Base-by-base conservation (phyloP, 2,797 vertebrate genomes). In the Syngnathus acus region DNA sequence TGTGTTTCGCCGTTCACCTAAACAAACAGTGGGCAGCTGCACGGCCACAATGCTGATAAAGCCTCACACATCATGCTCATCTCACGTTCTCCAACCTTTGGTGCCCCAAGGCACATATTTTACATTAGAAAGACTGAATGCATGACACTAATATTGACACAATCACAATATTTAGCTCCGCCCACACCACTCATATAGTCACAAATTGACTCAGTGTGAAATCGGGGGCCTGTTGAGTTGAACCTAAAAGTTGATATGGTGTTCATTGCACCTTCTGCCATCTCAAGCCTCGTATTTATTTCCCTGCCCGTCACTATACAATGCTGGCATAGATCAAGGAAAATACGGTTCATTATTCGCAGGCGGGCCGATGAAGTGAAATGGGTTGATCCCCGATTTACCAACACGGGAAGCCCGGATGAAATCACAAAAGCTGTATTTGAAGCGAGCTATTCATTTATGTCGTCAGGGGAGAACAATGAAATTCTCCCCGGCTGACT, bases 11-110 rank as follows among this genome's bases (percentile, higher is more conserved):
- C 39, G 14, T 9, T 23, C 43, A 69, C 65, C 80, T 89, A 72
- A 89, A 78, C 80, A 91, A 89, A 91, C 89, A 89, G 67, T 62
- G 75, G 76, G 75, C 89, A 90, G 87, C 87, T 89, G 32, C 39
- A n/a, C 32, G n/a, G 26, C 26, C 26, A 32, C 26, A 32, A 32
- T 32, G 26, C 26, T 32, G 26, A 32, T 32, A 32, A 32, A 32
- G 26, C 26, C 42, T 43, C 11, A 11, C 26, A 37, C 26, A 37
- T 8, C 11, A 4, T 6, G 32, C 26, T 37, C 6, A 37, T 37
- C 26, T 32, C 6, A 21, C 9, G 2, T 63, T 48, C 32, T 23
- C 3, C 47, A 16, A 40, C 26, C 2, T 57, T 17, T 37, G 7
- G 16, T 57, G 55, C 2, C 13, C 55, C 26, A 57, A 38, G 9